Evolutionary conservation across 2,113 vertebrate genomes (phyloP), one percentile per base, ranked within the genome.

Genomic region (Aramus guarauna): DNA sequence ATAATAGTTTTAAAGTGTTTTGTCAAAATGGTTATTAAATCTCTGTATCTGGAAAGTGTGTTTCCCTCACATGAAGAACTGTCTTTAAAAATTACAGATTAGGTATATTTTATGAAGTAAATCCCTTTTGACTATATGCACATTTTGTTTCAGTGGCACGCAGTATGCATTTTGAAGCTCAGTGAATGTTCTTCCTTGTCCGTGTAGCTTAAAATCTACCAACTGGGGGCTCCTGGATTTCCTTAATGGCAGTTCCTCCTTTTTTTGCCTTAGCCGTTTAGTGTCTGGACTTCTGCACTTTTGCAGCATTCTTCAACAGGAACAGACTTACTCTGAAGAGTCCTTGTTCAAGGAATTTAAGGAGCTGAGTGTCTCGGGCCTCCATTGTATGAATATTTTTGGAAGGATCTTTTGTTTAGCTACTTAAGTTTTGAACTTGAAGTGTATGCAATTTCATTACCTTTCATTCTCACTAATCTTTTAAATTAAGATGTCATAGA

Each of bases 381-480:
- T 90, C 47, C 6, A 13, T 66, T 82, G 69, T 60, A 56, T 85
- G 73, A 66, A 7, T 13, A 9, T 95, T 84, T 91, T 87, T 91
- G 39, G 41, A 94, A 95, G 15, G 37, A 76, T 60, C 53, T 69
- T 96, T 62, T 41, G 21, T 85, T 47, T 88, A 82, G 13, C 18
- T 76, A 47, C 69, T 76, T 76, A 83, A 62, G 20, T 80, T 95
- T 92, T 90, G 39, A 87, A 52, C 15, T 59, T 34, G 68, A 68
- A 89, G 34, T 83, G 29, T 94, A 79, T 92, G 39, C 39, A 91
- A 78, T 94, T 94, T 91, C 9, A 56, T 94, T 94, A 71, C 53
- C 17, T 91, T 72, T 86, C 29, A 74, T 47, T 78, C 11, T n/a
- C 37, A 39, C 69, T 87, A 60, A 9, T 84, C 73, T 56, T 62